Percentiles rank a stretch among this genome's conserved stretches.
Evolutionary conservation across 2,888 invertebrate species (phyloP).

Genomic region (Morpho achilles): DNA sequence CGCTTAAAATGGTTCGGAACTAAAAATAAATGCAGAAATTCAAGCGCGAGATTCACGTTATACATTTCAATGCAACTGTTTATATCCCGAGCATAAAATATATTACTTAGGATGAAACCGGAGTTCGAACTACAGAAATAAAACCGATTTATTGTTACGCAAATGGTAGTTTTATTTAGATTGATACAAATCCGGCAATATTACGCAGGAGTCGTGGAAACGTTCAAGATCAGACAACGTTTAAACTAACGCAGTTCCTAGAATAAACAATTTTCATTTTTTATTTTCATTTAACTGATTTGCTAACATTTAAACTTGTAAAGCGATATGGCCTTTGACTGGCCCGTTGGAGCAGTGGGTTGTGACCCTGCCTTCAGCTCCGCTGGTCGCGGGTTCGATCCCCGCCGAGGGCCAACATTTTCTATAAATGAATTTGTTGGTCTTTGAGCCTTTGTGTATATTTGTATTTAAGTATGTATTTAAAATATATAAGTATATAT

Average conservation of each 20-base stretch:
- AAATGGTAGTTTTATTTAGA: constrained; percentile 19
- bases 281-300: not conserved
- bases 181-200: constrained; percentile 12
- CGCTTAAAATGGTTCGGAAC: constrained; percentile 13
- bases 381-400: too few relatives aligned
- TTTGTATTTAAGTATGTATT: too few relatives aligned
- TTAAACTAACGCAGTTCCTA: constrained; percentile 4
- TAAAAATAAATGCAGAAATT: constrained; percentile 16
- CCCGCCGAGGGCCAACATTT: too few relatives aligned
- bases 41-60: constrained; percentile 15
- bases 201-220: constrained; percentile 4
- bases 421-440: too few relatives aligned
- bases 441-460: too few relatives aligned
- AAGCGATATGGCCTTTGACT: too few relatives aligned
- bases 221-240: constrained; percentile 12
- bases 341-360: too few relatives aligned
- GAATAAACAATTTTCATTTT: not conserved
- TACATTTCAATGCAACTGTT: constrained; percentile 22
- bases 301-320: too few relatives aligned
- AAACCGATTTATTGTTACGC: constrained; percentile 18
- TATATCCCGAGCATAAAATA: constrained; percentile 16
- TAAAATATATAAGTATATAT: too few relatives aligned
- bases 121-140: constrained; percentile 17
- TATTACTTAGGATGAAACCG: constrained; percentile 15
- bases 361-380: too few relatives aligned